phyloP scores from a whole-genome alignment of 2,113 vertebrate species.

The Cryptoleucopteryx plumbea region DNA sequence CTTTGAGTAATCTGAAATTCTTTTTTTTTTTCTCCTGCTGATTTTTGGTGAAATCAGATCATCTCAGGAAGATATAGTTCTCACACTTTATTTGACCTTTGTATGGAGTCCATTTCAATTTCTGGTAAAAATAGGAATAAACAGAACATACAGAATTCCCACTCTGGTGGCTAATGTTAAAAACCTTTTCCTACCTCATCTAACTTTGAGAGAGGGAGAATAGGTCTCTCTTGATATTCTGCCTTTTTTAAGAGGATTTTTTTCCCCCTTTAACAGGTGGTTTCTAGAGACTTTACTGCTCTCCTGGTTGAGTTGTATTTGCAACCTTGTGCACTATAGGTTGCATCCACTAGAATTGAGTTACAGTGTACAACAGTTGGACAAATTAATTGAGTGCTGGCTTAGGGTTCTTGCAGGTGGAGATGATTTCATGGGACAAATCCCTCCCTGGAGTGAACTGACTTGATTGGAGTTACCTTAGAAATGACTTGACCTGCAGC shows the following conservation, averaged over 20 bases:
- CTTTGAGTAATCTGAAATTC: not conserved
- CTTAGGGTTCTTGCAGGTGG: not conserved
- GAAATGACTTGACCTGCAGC: not conserved
- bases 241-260: not conserved
- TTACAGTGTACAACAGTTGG: not conserved
- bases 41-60: not conserved
- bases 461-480: not conserved
- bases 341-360: not conserved
- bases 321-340: not conserved
- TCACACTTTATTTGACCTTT: not conserved
- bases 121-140: not conserved
- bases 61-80: not conserved
- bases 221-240: not conserved
- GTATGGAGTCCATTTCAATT: not conserved
- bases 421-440: not conserved
- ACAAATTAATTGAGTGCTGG: not conserved
- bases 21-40: not conserved
- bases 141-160: not conserved
- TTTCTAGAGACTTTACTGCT: not conserved
- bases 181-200: not conserved
- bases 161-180: not conserved
- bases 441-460: not conserved
- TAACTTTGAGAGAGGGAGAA: not conserved
- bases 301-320: not conserved
- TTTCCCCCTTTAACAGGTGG: not conserved